Base-by-base conservation (phyloP, 2,888 invertebrate genomes). In the Caenorhabditis imperialis region DNA sequence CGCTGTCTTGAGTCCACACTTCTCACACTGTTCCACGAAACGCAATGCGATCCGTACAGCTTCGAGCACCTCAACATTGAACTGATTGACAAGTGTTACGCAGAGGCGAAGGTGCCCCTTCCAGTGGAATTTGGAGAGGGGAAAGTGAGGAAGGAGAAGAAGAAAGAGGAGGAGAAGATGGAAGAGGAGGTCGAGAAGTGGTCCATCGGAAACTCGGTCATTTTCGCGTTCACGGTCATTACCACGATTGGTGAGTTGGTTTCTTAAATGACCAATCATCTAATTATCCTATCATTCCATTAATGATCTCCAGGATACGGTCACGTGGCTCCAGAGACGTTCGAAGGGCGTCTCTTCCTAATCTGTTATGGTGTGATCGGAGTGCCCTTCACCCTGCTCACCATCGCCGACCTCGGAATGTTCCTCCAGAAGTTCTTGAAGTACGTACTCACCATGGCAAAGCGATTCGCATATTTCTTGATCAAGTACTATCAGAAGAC, bases 331-430 rank as follows among this genome's bases (percentile, higher is more conserved):
- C 86, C 86, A 4, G 82, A 80, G 35, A 84, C 85, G 1, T 65
- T 76, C 23, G 61, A 75, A 44, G 86, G 86, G 4, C 74, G 85
- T 53, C 48, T 85, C 4, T 86, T 86, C 71, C 81, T 81, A 10
- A 83, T 86, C 33, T 51, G 83, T 53, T 86, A 85, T 58, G 86
- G 86, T 8, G 48, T 86, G 20, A 77, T 86, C 35, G 86, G 86
- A n/a, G 83, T 86, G 14, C 86, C 86, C 10, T 71, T 86, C 47
- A 84, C 86, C 4, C 78, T 86, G 14, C 71, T 86, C 22, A 85
- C 86, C 22, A 85, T 86, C 22, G 85, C 86, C 16, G 85, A 86
- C 70, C 58, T 86, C 10, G 85, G 85, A 70, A 83, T 85, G 84
- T 85, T 85, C 63, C 63, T 85, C 7, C 78, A 77, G 1, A 77